These are phyloP conservation scores for Amphipyra tragopoginis DNA, from an alignment of 2,888 invertebrate genomes.

Conservation along the genomic window DNA sequence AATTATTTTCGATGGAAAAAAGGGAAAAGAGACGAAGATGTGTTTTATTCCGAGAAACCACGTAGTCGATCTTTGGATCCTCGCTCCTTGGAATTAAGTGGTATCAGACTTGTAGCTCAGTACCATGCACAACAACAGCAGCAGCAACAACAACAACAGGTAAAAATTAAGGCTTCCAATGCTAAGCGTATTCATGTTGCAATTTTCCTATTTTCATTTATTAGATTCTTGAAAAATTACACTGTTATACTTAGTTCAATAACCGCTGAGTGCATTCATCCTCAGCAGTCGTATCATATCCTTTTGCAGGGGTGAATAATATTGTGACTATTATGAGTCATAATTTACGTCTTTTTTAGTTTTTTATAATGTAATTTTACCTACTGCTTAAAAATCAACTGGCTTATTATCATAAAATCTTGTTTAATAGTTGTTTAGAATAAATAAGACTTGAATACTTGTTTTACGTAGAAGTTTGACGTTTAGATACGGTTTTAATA, in stretches of 20 bases:
- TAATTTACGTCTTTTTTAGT: background rate
- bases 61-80: conserved; percentile 94
- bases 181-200: background rate
- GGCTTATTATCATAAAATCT: too few species aligned
- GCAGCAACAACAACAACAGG: conserved; percentile 53
- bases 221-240: background rate
- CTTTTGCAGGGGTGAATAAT: background rate
- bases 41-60: conserved; percentile 90
- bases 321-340: too few species aligned
- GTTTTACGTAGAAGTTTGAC: too few species aligned
- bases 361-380: too few species aligned
- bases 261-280: conserved; percentile 17
- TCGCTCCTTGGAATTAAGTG: conserved; percentile 92
- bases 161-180: conserved; percentile 10
- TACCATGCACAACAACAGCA: conserved; percentile 76
- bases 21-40: conserved; percentile 89
- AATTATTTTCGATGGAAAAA: conserved; percentile 93
- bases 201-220: background rate
- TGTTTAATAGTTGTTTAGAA: too few species aligned
- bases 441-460: background rate
- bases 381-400: too few species aligned
- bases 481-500: too few species aligned
- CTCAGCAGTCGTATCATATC: conserved; percentile 8
- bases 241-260: conserved; percentile 1
- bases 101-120: conserved; percentile 90